Evolutionary conservation across 2,113 vertebrate species (phyloP), one percentile per base, ranked within the genome.

Genomic region (Oceanodroma tethys): DNA sequence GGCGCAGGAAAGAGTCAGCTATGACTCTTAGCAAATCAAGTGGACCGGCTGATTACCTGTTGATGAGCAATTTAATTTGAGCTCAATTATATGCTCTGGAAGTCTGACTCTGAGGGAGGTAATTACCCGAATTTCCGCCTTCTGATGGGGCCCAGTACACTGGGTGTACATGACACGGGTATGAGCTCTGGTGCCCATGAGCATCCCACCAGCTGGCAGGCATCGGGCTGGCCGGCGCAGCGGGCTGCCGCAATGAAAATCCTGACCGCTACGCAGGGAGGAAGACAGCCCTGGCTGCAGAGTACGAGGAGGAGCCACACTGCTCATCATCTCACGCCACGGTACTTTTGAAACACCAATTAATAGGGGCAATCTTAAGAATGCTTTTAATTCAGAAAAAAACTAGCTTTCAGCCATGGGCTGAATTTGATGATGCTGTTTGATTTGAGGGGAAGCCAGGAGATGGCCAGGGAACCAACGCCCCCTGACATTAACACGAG

Each of bases 1-100:
- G 67, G 66, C 13, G 34, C 15, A 71, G 60, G 45, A 81, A 95
- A 87, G 66, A 27, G 5, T 73, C 40, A 53, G 3, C 73, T 79
- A 32, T 87, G 91, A 87, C 88, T 94, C 85, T 38, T 65, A 89
- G 47, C 73, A 84, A 65, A 70, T 72, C 25, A 67, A 78, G 60
- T 71, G 74, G 53, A 40, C 59, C 9, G 4, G 40, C 45, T 93
- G 95, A 88, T 82, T 88, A 94, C 65, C 73, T 91, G 78, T 65
- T 71, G 83, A 81, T 79, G 93, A 97, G 81, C 83, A 92, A 85
- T 75, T 82, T 93, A 95, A 87, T 89, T 73, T 16, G 58, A 72
- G 91, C n/a, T 63, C 81, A 95, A 93, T 94, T 93, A 85, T 13
- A 89, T 0, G 3, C 81, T 93, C 73, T 74, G 76, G 27, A 83